These are phyloP conservation scores for Austrofundulus limnaeus DNA, from an alignment of 2,113 vertebrate genomes.

Conservation along the genomic window DNA sequence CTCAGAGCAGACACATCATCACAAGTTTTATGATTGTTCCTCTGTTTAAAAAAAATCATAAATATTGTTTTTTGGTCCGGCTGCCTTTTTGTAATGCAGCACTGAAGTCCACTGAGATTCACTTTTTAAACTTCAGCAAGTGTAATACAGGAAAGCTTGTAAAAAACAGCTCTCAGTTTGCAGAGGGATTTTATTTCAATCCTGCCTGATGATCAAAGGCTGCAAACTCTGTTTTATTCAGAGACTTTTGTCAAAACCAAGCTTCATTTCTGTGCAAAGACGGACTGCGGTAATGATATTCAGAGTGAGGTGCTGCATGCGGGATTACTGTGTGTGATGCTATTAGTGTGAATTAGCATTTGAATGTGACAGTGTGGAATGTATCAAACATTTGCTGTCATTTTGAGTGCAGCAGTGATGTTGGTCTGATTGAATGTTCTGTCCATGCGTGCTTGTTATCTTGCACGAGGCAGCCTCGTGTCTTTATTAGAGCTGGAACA, in stretches of 20 bases:
- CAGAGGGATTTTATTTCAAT: constrained; percentile 33
- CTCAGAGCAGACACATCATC: too few relatives aligned
- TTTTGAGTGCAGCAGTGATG: constrained; percentile 15
- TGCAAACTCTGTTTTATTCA: constrained; percentile 34
- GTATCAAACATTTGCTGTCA: constrained; percentile 19
- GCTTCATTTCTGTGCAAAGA: constrained; percentile 27
- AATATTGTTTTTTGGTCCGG: too few relatives aligned
- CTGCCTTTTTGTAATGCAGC: background rate
- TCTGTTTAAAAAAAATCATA: too few relatives aligned
- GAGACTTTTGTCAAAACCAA: constrained; percentile 42
- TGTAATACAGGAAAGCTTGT: constrained; percentile 13
- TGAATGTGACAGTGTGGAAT: constrained; percentile 7
- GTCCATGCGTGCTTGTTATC: constrained; percentile 9
- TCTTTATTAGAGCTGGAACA: constrained; percentile 25
- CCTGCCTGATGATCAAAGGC: constrained; percentile 52
- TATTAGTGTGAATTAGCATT: constrained; percentile 32
- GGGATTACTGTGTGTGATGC: constrained; percentile 6
- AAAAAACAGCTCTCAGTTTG: constrained; percentile 16
- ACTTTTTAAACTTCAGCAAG: constrained; percentile 5
- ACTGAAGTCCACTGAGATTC: constrained; percentile 1
- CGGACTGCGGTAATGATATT: constrained; percentile 46
- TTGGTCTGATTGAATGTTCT: constrained; percentile 16
- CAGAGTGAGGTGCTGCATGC: constrained; percentile 12
- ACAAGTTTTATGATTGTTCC: too few relatives aligned
- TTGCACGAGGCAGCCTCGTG: constrained; percentile 20